Evolutionary conservation across 2,888 invertebrate species (phyloP).

Genomic region (Beris morrisii): DNA sequence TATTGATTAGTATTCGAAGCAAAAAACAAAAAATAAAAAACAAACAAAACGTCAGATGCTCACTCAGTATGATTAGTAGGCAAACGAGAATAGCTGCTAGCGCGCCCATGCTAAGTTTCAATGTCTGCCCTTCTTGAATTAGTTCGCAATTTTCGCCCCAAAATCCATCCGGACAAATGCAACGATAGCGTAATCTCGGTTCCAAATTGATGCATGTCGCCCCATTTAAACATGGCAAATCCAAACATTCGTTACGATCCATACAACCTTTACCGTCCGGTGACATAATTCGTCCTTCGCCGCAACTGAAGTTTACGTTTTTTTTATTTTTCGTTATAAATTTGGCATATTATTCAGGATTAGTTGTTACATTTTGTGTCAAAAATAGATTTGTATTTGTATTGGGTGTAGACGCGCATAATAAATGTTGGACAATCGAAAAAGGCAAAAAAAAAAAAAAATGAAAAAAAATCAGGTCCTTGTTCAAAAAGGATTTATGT

Average conservation of each 20-base stretch:
- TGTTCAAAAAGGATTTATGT: too few species aligned
- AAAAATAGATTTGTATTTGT: too few species aligned
- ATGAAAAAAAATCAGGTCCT: too few species aligned
- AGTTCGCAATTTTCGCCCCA: conserved; percentile 95
- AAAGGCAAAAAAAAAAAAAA: too few species aligned
- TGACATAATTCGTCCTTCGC: conserved; percentile 88
- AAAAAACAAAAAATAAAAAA: not conserved
- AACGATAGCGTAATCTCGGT: conserved; percentile 81
- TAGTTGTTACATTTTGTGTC: too few species aligned
- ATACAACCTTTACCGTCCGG: conserved; percentile 90
- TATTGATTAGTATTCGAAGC: not conserved
- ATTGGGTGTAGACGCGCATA: too few species aligned
- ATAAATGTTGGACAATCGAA: too few species aligned
- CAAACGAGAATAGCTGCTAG: conserved; percentile 97
- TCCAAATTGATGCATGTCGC: conserved; percentile 91
- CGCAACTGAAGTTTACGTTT: conserved; percentile 67
- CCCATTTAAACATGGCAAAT: conserved; percentile 90
- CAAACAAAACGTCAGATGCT: conserved; percentile 58
- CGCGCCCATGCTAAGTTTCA: conserved; percentile 95
- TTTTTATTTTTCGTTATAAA: conserved; percentile 23
- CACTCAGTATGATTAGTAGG: conserved; percentile 94
- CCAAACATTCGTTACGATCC: conserved; percentile 94
- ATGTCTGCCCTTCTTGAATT: conserved; percentile 89
- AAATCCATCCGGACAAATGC: conserved; percentile 89
- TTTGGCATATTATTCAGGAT: too few species aligned